These are phyloP conservation scores for Callyntrura guangdongensis DNA, from an alignment of 2,888 invertebrate genomes.

Conservation along the genomic window DNA sequence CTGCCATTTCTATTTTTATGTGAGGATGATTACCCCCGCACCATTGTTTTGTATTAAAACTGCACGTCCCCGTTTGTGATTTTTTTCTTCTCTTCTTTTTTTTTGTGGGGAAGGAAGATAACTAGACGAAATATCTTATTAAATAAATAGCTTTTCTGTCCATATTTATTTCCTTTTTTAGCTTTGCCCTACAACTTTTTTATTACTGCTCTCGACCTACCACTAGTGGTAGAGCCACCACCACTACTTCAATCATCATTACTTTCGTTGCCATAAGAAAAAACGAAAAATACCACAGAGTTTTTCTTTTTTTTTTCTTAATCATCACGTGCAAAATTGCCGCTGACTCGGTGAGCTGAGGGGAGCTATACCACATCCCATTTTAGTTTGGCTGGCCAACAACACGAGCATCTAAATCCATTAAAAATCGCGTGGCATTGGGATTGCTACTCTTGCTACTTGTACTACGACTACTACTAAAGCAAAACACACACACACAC, in stretches of 20 bases:
- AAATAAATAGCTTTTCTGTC: background rate
- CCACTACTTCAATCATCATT: conserved; percentile 1
- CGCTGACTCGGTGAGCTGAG: background rate
- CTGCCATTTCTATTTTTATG: background rate
- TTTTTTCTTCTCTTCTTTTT: background rate
- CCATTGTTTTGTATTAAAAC: too few relatives aligned
- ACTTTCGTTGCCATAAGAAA: background rate
- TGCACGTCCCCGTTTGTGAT: too few relatives aligned
- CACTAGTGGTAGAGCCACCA: background rate
- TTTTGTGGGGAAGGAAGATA: background rate
- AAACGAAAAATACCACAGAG: background rate
- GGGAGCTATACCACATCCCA: background rate
- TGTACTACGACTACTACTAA: background rate
- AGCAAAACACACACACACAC: conserved; percentile 13
- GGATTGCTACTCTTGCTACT: too few relatives aligned
- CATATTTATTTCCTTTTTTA: background rate
- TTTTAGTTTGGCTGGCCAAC: background rate
- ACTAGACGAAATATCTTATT: background rate
- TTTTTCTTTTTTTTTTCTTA: background rate
- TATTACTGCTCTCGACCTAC: conserved; percentile 29
- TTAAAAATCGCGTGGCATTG: conserved; percentile 15
- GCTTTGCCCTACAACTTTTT: background rate
- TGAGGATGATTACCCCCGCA: too few relatives aligned
- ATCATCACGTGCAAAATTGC: conserved; percentile 38
- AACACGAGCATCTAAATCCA: conserved; percentile 29